Evolutionary conservation across 2,113 vertebrate species (phyloP).

Genomic region (Nicator chloris): DNA sequence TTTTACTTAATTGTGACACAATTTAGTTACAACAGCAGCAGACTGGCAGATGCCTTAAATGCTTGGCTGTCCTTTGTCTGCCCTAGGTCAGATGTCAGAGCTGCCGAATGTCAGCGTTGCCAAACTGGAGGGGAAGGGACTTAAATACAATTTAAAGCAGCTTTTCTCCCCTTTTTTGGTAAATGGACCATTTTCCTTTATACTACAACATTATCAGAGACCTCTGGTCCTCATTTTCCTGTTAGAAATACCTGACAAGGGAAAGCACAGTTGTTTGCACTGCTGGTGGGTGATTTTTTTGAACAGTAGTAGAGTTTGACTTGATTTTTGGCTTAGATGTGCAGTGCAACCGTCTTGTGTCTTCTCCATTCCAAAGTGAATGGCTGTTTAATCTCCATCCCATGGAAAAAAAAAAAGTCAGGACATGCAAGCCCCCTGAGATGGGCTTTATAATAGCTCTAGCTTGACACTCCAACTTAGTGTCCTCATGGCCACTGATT

Average conservation of each 20-base stretch:
- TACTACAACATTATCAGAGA: neutral
- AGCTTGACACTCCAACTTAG: neutral
- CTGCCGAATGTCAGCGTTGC: neutral
- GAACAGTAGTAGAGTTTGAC: neutral
- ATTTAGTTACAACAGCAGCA: neutral
- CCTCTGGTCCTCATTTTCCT: neutral
- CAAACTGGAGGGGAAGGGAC: neutral
- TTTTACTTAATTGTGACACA: constrained; percentile 15
- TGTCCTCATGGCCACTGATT: constrained; percentile 23
- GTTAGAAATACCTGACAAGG: neutral
- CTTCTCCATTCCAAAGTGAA: neutral
- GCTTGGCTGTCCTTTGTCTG: neutral
- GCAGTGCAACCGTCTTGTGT: neutral
- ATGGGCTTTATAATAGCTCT: constrained; percentile 18
- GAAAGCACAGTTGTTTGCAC: neutral
- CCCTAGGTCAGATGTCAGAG: constrained; percentile 23
- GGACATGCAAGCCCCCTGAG: neutral
- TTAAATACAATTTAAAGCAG: neutral
- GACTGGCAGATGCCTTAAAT: neutral
- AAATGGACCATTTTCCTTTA: neutral
- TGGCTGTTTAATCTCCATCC: constrained; percentile 31
- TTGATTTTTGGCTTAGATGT: neutral
- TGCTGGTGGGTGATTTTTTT: neutral
- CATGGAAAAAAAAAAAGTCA: neutral
- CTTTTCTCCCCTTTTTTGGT: neutral